These are phyloP conservation scores for Dasysyrphus albostriatus DNA, from an alignment of 2,888 invertebrate species.

Conservation along the genomic window DNA sequence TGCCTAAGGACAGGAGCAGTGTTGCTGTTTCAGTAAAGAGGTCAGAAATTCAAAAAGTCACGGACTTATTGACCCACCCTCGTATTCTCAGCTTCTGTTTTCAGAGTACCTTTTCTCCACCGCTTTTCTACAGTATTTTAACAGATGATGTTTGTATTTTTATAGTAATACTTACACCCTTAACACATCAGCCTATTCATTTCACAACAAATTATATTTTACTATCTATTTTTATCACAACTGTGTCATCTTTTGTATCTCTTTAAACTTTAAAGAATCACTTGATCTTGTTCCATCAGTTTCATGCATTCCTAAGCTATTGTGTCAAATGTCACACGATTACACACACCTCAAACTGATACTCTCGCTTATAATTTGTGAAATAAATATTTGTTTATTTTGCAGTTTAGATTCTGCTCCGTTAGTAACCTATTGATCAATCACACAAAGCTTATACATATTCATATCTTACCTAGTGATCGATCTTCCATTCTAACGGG, in stretches of 20 bases:
- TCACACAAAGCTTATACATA: background rate
- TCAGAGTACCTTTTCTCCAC: too few relatives aligned
- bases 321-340: background rate
- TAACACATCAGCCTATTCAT: too few relatives aligned
- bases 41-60: too few relatives aligned
- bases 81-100: too few relatives aligned
- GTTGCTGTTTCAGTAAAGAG: too few relatives aligned
- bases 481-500: slow-evolving; percentile 37
- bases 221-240: background rate
- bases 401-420: too few relatives aligned
- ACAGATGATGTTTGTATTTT: too few relatives aligned
- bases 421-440: background rate
- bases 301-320: background rate
- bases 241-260: background rate
- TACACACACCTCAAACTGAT: background rate
- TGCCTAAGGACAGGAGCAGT: too few relatives aligned
- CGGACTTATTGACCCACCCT: too few relatives aligned
- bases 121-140: too few relatives aligned
- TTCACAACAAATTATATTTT: background rate
- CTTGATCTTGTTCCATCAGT: background rate
- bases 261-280: background rate
- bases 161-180: too few relatives aligned
- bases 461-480: slow-evolving; percentile 13
- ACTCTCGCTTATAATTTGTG: background rate
- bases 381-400: too few relatives aligned